These are phyloP conservation scores for Heterohyrax brucei DNA, from an alignment of 2,797 vertebrate species.

Conservation along the genomic window DNA sequence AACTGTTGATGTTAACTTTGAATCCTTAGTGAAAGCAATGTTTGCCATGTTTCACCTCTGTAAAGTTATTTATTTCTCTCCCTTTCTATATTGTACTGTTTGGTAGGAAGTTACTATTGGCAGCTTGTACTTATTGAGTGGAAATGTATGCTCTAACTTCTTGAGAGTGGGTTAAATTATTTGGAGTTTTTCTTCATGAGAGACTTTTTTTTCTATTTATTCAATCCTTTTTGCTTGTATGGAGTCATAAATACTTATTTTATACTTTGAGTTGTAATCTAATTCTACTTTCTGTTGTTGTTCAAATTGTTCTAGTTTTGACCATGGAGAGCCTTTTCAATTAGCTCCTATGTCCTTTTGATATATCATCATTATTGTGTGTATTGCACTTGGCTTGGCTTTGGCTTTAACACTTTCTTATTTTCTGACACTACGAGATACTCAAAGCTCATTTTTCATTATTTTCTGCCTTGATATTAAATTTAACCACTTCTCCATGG, in stretches of 20 bases:
- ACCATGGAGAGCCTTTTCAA: background rate
- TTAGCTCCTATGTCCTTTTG: background rate
- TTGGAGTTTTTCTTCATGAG: background rate
- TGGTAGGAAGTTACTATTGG: background rate
- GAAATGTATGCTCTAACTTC: background rate
- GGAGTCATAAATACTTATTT: constrained; percentile 26
- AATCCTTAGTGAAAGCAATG: background rate
- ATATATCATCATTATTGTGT: background rate
- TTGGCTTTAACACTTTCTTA: background rate
- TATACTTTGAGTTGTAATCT: background rate
- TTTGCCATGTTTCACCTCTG: background rate
- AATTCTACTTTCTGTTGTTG: background rate
- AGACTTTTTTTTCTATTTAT: too few relatives aligned
- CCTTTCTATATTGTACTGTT: background rate
- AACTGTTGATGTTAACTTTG: background rate
- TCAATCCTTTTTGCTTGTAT: background rate
- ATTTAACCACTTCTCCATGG: constrained; percentile 41
- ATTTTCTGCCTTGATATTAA: background rate
- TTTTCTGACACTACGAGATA: background rate
- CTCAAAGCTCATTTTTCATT: background rate
- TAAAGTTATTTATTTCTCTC: too few relatives aligned
- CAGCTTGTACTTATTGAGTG: too few relatives aligned
- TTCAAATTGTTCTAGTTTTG: background rate
- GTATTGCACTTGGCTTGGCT: background rate
- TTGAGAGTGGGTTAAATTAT: background rate